These are phyloP conservation scores for Ladona fulva DNA, from an alignment of 1,140 invertebrate genomes.

Conservation along the genomic window DNA sequence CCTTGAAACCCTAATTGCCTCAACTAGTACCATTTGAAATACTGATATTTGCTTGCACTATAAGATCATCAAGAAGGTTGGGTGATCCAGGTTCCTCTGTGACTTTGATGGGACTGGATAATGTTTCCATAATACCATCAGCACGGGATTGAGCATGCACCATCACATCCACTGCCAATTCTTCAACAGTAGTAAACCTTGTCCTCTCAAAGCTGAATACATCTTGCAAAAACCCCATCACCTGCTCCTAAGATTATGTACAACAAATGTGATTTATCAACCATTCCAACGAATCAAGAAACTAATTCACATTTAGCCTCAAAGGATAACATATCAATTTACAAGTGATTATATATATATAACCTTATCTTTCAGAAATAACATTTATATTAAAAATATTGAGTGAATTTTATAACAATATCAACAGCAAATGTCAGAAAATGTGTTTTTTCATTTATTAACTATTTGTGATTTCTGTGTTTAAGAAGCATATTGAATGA, in stretches of 20 bases:
- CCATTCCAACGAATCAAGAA: too few species aligned
- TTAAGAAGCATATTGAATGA: too few species aligned
- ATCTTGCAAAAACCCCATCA: constrained; percentile 78
- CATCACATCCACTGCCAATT: constrained; percentile 71
- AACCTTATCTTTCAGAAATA: too few species aligned
- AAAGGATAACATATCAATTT: too few species aligned
- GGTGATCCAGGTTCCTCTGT: not conserved
- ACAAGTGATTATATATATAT: too few species aligned
- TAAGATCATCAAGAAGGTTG: not conserved
- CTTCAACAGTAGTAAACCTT: constrained; percentile 79
- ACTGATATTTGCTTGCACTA: not conserved
- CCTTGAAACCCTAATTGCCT: not conserved
- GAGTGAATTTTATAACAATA: too few species aligned
- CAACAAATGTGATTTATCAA: too few species aligned
- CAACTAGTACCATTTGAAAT: not conserved
- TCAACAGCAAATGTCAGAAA: too few species aligned
- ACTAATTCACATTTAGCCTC: too few species aligned
- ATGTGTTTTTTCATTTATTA: too few species aligned
- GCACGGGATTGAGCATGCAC: constrained; percentile 54
- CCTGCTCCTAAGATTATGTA: constrained; percentile 70
- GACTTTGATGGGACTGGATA: not conserved
- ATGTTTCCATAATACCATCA: constrained; percentile 29
- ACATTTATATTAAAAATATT: too few species aligned
- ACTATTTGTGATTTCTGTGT: too few species aligned
- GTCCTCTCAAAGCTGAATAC: constrained; percentile 89